These are phyloP conservation scores for Engraulis encrasicolus DNA, from an alignment of 2,113 vertebrate genomes.

Conservation along the genomic window DNA sequence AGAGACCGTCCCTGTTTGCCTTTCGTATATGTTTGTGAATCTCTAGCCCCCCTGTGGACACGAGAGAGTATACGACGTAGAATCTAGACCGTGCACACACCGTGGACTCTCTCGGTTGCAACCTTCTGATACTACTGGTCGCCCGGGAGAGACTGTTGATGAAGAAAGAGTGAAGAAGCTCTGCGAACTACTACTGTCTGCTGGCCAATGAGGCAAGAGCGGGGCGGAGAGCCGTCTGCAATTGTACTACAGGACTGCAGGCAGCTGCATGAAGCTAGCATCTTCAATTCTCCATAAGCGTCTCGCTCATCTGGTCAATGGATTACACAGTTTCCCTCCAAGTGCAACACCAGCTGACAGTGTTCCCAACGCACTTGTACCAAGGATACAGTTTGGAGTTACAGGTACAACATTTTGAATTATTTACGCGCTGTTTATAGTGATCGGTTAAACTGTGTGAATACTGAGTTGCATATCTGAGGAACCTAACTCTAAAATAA, in stretches of 20 bases:
- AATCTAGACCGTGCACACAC: background rate
- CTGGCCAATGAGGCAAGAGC: slow-evolving; percentile 70
- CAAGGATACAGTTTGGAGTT: slow-evolving; percentile 75
- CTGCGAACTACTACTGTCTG: slow-evolving; percentile 47
- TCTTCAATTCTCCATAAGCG: slow-evolving; percentile 51
- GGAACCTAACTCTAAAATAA: background rate
- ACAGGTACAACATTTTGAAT: slow-evolving; percentile 68
- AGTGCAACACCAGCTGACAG: slow-evolving; percentile 75
- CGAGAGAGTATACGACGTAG: background rate
- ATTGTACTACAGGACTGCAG: slow-evolving; percentile 65
- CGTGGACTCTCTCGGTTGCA: background rate
- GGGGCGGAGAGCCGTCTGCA: slow-evolving; percentile 66
- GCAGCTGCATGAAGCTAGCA: slow-evolving; percentile 50
- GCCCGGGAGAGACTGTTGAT: background rate
- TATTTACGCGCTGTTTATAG: background rate
- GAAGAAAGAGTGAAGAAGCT: slow-evolving; percentile 22
- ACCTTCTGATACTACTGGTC: background rate
- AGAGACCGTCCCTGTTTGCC: background rate
- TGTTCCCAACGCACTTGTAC: slow-evolving; percentile 69
- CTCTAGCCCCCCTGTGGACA: background rate
- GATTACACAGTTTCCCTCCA: slow-evolving; percentile 77
- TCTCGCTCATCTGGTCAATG: slow-evolving; percentile 67
- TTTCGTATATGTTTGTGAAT: background rate
- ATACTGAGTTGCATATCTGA: background rate
- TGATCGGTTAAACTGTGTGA: background rate